phyloP scores from a whole-genome alignment of 2,888 invertebrate species.

The Microdon myrmicae region DNA sequence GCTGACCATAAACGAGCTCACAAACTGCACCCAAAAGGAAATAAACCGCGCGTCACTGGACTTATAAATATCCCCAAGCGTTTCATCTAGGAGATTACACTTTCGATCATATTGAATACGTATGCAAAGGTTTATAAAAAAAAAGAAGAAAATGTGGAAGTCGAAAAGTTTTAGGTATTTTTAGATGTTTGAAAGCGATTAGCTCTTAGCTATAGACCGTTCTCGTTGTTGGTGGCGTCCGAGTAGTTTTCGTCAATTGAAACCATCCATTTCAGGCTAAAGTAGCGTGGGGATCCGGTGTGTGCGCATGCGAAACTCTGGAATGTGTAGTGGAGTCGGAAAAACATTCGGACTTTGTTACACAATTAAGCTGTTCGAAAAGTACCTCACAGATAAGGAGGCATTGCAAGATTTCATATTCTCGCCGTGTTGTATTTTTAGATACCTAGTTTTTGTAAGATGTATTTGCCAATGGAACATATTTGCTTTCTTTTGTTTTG shows the following conservation, averaged over 20 bases:
- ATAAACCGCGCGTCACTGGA: conserved; percentile 16
- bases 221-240: too few relatives aligned
- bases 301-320: conserved; percentile 33
- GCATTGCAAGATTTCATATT: too few relatives aligned
- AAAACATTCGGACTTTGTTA: too few relatives aligned
- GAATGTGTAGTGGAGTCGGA: too few relatives aligned
- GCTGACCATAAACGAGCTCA: conserved; percentile 50
- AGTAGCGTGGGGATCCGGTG: conserved; percentile 11
- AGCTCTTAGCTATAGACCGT: too few relatives aligned
- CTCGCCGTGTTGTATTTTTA: conserved; percentile 41
- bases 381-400: too few relatives aligned
- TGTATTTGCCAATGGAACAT: conserved; percentile 29
- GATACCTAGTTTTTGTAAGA: conserved; percentile 23
- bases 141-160: too few relatives aligned
- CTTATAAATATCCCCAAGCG: conserved; percentile 37
- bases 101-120: conserved; percentile 4
- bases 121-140: conserved; percentile 3
- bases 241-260: too few relatives aligned
- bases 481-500: conserved; percentile 4
- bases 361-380: too few relatives aligned
- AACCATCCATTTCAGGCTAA: conserved; percentile 47
- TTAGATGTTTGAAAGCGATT: too few relatives aligned
- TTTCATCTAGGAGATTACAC: conserved; percentile 10
- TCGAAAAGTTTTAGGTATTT: too few relatives aligned
- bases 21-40: conserved; percentile 24